Evolutionary conservation across 1,140 invertebrate species (phyloP).

Genomic region (Lordiphosa stackelbergi): DNA sequence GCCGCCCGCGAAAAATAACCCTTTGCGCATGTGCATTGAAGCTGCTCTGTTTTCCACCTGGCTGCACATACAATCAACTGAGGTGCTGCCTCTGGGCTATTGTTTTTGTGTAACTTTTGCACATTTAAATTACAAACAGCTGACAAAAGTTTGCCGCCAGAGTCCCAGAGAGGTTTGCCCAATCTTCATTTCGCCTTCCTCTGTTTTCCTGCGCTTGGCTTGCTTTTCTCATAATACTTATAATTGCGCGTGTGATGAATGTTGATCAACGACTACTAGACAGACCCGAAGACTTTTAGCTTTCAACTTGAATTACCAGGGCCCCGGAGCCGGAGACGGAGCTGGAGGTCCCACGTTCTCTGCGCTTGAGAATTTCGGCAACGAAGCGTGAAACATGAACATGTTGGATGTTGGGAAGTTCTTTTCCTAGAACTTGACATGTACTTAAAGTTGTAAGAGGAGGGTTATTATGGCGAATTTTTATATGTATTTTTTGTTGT

Average conservation of each 20-base stretch:
- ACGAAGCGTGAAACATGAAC: conserved; percentile 68
- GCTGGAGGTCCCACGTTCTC: conserved; percentile 38
- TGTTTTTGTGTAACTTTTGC: conserved; percentile 59
- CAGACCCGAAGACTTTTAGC: conserved; percentile 46
- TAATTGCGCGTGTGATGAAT: conserved; percentile 71
- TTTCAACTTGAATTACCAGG: conserved; percentile 53
- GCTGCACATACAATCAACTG: conserved; percentile 30
- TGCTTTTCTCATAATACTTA: conserved; percentile 66
- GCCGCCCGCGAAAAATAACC: too few species aligned
- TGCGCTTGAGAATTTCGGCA: conserved; percentile 65
- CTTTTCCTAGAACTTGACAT: conserved; percentile 36
- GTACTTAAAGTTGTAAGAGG: neutral
- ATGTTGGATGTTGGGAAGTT: conserved; percentile 25
- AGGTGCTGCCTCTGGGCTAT: conserved; percentile 4
- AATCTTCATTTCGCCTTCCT: conserved; percentile 9
- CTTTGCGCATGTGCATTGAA: conserved; percentile 62
- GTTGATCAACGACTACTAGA: conserved; percentile 33
- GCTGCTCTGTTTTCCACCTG: conserved; percentile 65
- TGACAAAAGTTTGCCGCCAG: conserved; percentile 64
- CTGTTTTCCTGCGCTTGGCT: conserved; percentile 48
- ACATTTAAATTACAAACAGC: conserved; percentile 73
- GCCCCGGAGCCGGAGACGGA: too few species aligned
- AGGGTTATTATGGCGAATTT: conserved; percentile 1
- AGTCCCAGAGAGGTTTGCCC: conserved; percentile 29
- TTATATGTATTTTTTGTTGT: neutral